These are phyloP conservation scores for Drosophila diplacantha DNA, from an alignment of 2,888 invertebrate genomes.

Conservation along the genomic window DNA sequence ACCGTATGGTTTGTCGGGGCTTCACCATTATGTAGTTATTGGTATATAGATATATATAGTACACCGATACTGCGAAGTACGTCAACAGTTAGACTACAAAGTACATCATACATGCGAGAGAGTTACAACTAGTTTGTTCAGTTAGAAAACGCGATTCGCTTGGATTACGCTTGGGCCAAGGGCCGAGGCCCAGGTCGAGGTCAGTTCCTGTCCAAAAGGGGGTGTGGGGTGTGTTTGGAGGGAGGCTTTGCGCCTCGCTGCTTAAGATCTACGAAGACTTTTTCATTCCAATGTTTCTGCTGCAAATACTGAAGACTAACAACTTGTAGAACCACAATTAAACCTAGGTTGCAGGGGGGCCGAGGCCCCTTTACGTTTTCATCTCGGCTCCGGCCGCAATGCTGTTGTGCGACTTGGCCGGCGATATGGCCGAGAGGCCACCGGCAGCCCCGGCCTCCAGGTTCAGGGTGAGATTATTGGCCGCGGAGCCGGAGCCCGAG, in stretches of 20 bases:
- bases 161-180: constrained; percentile 33
- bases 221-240: background rate
- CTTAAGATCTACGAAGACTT: constrained; percentile 59
- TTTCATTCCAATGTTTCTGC: constrained; percentile 33
- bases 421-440: constrained; percentile 64
- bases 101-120: constrained; percentile 42
- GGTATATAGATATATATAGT: constrained; percentile 49
- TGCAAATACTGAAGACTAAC: constrained; percentile 60
- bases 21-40: constrained; percentile 16
- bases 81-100: constrained; percentile 25
- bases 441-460: constrained; percentile 53
- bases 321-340: constrained; percentile 26
- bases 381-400: constrained; percentile 54
- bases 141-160: constrained; percentile 53
- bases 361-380: constrained; percentile 55
- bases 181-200: constrained; percentile 21
- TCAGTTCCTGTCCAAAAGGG: constrained; percentile 34
- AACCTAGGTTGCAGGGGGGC: constrained; percentile 10
- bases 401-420: constrained; percentile 73
- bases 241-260: constrained; percentile 8
- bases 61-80: constrained; percentile 39
- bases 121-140: constrained; percentile 67
- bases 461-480: constrained; percentile 66
- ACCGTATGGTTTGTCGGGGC: constrained; percentile 53
- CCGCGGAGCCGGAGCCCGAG: constrained; percentile 48